These are phyloP conservation scores for Scaptomyza tumidula DNA, from an alignment of 2,888 invertebrate genomes.

Conservation along the genomic window DNA sequence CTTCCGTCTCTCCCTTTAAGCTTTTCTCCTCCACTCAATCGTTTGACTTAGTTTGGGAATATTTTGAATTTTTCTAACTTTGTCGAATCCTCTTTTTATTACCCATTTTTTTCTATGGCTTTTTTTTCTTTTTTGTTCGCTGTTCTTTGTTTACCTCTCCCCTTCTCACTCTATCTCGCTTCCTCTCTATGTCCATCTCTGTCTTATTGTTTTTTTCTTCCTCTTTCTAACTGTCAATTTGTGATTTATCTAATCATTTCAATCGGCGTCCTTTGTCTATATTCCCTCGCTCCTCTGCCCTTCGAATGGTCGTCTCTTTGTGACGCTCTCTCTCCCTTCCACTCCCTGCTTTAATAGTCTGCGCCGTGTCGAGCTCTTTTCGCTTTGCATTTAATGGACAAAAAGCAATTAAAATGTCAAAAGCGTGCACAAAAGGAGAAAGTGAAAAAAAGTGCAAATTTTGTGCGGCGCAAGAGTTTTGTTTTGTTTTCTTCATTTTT, in stretches of 20 bases:
- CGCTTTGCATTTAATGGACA: slow-evolving; percentile 63
- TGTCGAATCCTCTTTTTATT: too few species aligned
- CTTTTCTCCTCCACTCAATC: too few species aligned
- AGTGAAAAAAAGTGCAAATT: slow-evolving; percentile 76
- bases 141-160: not conserved
- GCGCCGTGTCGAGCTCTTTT: slow-evolving; percentile 1
- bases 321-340: not conserved
- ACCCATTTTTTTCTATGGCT: too few species aligned
- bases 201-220: too few species aligned
- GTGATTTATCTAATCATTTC: too few species aligned
- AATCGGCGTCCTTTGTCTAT: not conserved
- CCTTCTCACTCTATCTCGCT: not conserved
- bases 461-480: slow-evolving; percentile 44
- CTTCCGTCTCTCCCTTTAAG: not conserved
- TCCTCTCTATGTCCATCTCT: not conserved
- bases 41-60: too few species aligned
- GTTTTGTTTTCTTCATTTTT: slow-evolving; percentile 22
- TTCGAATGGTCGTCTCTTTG: not conserved
- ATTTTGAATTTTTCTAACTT: too few species aligned
- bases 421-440: slow-evolving; percentile 80
- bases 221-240: too few species aligned
- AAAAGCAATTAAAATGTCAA: slow-evolving; percentile 80
- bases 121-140: not conserved
- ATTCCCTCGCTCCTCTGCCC: not conserved
- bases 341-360: not conserved